Conservation (phyloP, 37 sponge, comb jelly and placozoan genomes). For the Aplysina aerophoba region DNA sequence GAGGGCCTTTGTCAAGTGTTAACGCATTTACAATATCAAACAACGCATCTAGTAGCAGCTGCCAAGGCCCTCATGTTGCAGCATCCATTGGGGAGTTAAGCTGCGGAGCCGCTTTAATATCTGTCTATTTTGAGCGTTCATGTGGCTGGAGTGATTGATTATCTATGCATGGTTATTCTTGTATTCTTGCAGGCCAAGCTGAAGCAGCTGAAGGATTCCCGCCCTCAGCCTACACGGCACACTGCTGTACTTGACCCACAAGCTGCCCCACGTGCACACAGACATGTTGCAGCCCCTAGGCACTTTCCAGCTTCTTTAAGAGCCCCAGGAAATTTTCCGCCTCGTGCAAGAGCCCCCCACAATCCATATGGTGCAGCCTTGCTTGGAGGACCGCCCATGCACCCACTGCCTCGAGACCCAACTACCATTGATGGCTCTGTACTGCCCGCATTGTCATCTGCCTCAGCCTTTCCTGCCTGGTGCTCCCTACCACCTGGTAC, state of each 20-base stretch:
- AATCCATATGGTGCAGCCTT: no score
- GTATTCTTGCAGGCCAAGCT: background rate
- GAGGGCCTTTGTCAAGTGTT: no score
- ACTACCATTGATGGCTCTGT: background rate
- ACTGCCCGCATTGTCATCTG: background rate
- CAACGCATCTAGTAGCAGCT: no score
- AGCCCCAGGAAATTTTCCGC: no score
- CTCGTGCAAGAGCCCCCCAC: no score
- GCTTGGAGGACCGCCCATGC: background rate
- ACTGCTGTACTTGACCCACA: background rate
- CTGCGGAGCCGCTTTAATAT: no score
- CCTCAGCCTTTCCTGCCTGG: background rate
- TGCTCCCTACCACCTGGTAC: conserved; percentile 19
- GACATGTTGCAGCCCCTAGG: background rate
- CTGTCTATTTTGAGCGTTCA: no score
- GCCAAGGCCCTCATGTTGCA: no score
- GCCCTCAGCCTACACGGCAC: background rate
- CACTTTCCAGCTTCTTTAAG: background rate
- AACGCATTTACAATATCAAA: no score
- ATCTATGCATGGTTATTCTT: background rate
- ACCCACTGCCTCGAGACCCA: background rate
- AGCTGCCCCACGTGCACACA: background rate
- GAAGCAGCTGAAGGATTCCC: conserved; percentile 1
- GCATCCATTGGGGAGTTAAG: no score
- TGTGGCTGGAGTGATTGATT: background rate